Conservation (phyloP, 2,113 vertebrate species). For the Brachirus orientalis region DNA sequence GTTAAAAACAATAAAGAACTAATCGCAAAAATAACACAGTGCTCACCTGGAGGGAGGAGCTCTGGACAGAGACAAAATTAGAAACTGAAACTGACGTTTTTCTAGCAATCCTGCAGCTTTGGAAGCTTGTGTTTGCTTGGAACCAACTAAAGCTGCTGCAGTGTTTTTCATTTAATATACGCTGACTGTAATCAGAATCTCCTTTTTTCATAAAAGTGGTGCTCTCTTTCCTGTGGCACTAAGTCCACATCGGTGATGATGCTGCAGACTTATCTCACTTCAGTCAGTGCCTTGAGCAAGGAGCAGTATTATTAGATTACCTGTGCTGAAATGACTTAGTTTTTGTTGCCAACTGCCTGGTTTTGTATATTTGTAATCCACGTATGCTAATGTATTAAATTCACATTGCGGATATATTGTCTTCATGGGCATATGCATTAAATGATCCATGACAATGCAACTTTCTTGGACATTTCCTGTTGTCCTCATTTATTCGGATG, state of each 20-base stretch:
- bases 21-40: too few relatives aligned
- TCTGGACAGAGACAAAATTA: too few relatives aligned
- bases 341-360: slow-evolving; percentile 7
- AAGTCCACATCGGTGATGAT: slow-evolving; percentile 1
- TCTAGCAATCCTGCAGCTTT: neutral
- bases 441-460: slow-evolving; percentile 9
- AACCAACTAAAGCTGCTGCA: neutral
- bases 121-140: neutral
- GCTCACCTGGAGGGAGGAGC: too few relatives aligned
- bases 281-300: slow-evolving; percentile 22
- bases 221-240: slow-evolving; percentile 15
- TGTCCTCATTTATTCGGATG: slow-evolving; percentile 16
- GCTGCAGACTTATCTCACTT: slow-evolving; percentile 32
- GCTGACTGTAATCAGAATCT: slow-evolving; percentile 29
- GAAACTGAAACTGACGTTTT: too few relatives aligned
- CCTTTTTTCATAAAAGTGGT: slow-evolving; percentile 21
- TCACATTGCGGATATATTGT: neutral
- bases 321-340: slow-evolving; percentile 37
- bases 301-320: slow-evolving; percentile 41
- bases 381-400: neutral
- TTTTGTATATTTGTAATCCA: neutral
- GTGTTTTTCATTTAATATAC: slow-evolving; percentile 7
- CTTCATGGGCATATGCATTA: slow-evolving; percentile 6
- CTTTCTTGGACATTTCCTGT: slow-evolving; percentile 34
- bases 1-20: too few relatives aligned